Conservation (phyloP, 2,888 invertebrate genomes). For the Drosophila leonis region DNA sequence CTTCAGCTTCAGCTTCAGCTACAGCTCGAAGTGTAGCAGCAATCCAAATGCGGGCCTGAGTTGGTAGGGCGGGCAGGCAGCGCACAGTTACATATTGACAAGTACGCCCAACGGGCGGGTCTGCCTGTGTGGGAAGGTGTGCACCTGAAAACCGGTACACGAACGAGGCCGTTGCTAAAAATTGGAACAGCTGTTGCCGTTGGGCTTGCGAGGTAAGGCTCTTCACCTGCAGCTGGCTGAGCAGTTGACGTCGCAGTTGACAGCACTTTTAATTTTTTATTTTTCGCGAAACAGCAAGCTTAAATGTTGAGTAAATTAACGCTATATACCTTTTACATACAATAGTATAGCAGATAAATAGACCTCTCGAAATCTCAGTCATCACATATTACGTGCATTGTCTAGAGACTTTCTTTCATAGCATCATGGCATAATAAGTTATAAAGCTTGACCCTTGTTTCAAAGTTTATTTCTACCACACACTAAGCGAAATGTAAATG, state of each 20-base stretch:
- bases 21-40: constrained; percentile 30
- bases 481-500: constrained; percentile 69
- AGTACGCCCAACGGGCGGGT: constrained; percentile 46
- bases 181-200: constrained; percentile 76
- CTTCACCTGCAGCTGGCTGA: constrained; percentile 38
- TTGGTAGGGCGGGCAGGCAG: not conserved
- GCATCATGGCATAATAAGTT: constrained; percentile 51
- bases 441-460: constrained; percentile 32
- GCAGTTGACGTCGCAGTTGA: constrained; percentile 24
- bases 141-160: constrained; percentile 30
- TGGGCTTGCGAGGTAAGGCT: constrained; percentile 33
- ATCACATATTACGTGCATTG: not conserved
- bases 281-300: constrained; percentile 2
- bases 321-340: constrained; percentile 6
- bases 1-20: constrained; percentile 25
- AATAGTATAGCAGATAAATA: not conserved
- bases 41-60: constrained; percentile 50
- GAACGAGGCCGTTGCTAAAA: constrained; percentile 67
- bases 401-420: constrained; percentile 19
- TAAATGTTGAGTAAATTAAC: constrained; percentile 24
- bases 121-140: not conserved
- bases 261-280: constrained; percentile 7
- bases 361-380: not conserved
- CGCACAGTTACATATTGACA: constrained; percentile 71
- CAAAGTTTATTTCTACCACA: constrained; percentile 48